Conservation (phyloP, 2,113 vertebrate genomes). For the Rallus limicola region DNA sequence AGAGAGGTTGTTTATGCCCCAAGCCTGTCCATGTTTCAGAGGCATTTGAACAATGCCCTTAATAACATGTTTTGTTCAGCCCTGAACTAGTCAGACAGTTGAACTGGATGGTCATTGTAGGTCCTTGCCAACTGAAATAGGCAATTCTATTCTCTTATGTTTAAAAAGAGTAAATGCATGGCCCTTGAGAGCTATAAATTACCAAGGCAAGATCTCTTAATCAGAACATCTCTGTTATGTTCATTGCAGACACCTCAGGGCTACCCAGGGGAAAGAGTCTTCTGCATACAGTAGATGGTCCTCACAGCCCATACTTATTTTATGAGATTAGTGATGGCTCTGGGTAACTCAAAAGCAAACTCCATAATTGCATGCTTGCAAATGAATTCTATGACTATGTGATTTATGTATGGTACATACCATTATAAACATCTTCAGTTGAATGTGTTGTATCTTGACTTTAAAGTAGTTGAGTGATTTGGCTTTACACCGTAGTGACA, state of each 20-base stretch:
- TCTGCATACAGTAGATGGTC: background rate
- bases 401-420: background rate
- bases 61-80: accelerated
- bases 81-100: background rate
- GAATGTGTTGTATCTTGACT: background rate
- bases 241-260: background rate
- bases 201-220: background rate
- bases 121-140: background rate
- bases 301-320: background rate
- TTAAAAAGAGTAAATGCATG: background rate
- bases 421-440: background rate
- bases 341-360: background rate
- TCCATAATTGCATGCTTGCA: background rate
- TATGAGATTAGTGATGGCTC: background rate
- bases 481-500: background rate
- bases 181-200: background rate
- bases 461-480: background rate
- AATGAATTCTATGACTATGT: background rate
- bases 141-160: background rate
- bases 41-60: background rate
- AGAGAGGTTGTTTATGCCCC: accelerated
- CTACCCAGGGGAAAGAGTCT: background rate
- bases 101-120: background rate
- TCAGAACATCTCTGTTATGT: background rate
- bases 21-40: background rate